phyloP scores from a whole-genome alignment of 2,888 invertebrate species.

The Bruchidius siliquastri region DNA sequence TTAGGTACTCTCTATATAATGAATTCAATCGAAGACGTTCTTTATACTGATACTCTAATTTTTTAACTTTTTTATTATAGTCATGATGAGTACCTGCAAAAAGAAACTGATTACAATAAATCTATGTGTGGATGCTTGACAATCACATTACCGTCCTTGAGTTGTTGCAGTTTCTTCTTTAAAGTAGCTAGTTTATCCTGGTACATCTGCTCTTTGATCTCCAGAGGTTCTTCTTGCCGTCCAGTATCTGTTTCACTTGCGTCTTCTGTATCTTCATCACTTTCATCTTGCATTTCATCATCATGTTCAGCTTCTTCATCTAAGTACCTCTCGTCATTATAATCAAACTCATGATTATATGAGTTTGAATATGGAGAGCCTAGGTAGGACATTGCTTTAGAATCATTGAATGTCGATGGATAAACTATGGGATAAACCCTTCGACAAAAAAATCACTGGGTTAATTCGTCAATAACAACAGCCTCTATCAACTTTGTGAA shows the following conservation, averaged over 20 bases:
- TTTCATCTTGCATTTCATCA: slow-evolving; percentile 57
- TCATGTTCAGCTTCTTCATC: slow-evolving; percentile 66
- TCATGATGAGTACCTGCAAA: slow-evolving; percentile 54
- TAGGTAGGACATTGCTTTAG: slow-evolving; percentile 63
- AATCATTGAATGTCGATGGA: no score
- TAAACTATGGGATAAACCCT: no score
- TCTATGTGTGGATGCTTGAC: neutral
- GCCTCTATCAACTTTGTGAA: no score
- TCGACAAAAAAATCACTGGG: no score
- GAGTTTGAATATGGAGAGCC: slow-evolving; percentile 63
- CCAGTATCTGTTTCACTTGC: slow-evolving; percentile 91
- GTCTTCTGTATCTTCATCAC: slow-evolving; percentile 84
- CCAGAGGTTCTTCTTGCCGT: slow-evolving; percentile 73
- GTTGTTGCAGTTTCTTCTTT: slow-evolving; percentile 83
- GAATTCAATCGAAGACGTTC: slow-evolving; percentile 75
- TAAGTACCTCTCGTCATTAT: slow-evolving; percentile 68
- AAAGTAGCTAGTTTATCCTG: slow-evolving; percentile 85
- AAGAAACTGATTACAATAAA: neutral
- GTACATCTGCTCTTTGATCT: slow-evolving; percentile 86
- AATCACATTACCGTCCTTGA: slow-evolving; percentile 63
- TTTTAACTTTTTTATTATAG: slow-evolving; percentile 74
- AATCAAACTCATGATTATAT: slow-evolving; percentile 64
- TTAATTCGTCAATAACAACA: no score
- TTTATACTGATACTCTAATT: slow-evolving; percentile 75
- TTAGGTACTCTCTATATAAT: slow-evolving; percentile 72